Base-by-base conservation (phyloP, 2,888 invertebrate species). In the Atethmia centrago region DNA sequence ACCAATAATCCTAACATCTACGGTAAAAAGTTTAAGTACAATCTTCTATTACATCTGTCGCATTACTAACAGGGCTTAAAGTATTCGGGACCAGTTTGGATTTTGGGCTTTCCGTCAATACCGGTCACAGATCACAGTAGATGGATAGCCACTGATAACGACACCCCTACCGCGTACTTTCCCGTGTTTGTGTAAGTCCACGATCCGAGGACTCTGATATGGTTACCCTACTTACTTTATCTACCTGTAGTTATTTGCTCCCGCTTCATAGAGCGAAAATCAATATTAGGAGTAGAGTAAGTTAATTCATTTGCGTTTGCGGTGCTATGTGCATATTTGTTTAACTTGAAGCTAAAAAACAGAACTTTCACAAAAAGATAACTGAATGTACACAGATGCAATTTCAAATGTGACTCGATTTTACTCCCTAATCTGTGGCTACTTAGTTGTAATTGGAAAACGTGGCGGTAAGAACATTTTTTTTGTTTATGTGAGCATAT, bases 221-320 rank as follows among this genome's bases (percentile, higher is more conserved):
- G 83, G 85, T 71, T 58, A 77, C 83, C 85, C 79, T 84, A 77
- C 74, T 72, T 21, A 66, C 71, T 79, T 74, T 77, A 79, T 82
- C 72, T 82, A 84, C 84, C 83, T 85, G 85, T 79, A 79, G 82
- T 85, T 85, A 85, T 82, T 83, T 79, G 85, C 85, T 82, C 61
- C 40, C 68, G 42, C 49, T 85, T 71, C 77, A 79, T 73, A 77
- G 67, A 77, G 68, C 36, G 79, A 76, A 79, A 85, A 82, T 82
- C 76, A 79, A 84, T 84, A 79, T 76, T 72, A 59, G 73, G 61
- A 74, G 81, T 74, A 71, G 74, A 66, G 66, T 70, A 62, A 75
- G 78, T 75, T 81, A 75, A 73, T 83, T 78, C 72, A 74, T 71
- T 71, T 51, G 42, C 36, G 65, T 74, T 74, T 68, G 74, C 28